These are phyloP conservation scores for Ursus arctos DNA, from an alignment of 2,113 vertebrate genomes.

Conservation along the genomic window DNA sequence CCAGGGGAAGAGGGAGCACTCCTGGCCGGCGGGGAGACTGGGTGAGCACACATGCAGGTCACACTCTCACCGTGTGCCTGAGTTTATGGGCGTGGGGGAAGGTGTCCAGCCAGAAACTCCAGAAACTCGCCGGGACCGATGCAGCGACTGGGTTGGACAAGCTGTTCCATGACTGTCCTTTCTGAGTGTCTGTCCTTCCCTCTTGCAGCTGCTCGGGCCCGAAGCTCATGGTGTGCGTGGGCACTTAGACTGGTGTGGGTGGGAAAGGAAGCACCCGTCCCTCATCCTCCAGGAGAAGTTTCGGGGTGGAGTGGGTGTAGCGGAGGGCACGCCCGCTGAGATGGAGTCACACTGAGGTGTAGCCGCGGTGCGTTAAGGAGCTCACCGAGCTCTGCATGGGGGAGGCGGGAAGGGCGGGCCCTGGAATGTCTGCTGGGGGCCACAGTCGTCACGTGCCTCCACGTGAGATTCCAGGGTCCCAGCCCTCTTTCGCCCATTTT, in stretches of 20 bases:
- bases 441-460: not conserved
- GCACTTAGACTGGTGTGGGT: no score
- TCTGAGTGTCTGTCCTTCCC: not conserved
- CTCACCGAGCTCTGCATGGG: not conserved
- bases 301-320: not conserved
- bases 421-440: not conserved
- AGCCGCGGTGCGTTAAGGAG: not conserved
- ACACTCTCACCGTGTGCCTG: rapidly evolving
- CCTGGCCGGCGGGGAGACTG: rapidly evolving
- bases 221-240: not conserved
- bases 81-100: not conserved
- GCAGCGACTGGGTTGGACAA: rapidly evolving
- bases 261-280: not conserved
- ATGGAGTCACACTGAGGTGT: not conserved
- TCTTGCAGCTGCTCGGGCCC: no score
- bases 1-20: no score
- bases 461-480: not conserved
- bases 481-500: no score
- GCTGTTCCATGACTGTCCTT: not conserved
- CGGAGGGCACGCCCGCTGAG: not conserved
- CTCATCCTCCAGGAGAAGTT: not conserved
- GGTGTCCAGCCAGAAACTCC: not conserved
- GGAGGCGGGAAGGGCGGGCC: not conserved
- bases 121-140: not conserved
- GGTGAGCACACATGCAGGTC: rapidly evolving